phyloP scores from a whole-genome alignment of 64 coral and sea anemone genomes.

The Orbicella faveolata region DNA sequence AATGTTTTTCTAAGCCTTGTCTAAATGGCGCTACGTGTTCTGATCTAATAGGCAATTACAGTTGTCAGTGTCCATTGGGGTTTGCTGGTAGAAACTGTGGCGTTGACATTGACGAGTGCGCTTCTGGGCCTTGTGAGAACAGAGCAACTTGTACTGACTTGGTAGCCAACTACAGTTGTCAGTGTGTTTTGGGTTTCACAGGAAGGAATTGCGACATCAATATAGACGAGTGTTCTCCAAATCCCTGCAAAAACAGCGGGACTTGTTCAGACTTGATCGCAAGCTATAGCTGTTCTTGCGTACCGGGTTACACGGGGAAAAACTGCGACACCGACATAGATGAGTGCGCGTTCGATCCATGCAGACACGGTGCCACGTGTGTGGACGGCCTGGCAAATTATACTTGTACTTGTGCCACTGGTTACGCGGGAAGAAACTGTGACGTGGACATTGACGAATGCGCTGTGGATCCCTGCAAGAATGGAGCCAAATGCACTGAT shows the following conservation, averaged over 20 bases:
- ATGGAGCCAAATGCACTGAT: slow-evolving; percentile 28
- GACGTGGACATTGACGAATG: slow-evolving; percentile 38
- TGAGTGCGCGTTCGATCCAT: slow-evolving; percentile 33
- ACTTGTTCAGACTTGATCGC: slow-evolving; percentile 25
- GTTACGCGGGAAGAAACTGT: slow-evolving; percentile 20
- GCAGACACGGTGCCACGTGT: slow-evolving; percentile 42
- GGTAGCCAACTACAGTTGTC: slow-evolving; percentile 45
- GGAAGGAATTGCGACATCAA: slow-evolving; percentile 15
- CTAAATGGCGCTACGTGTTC: slow-evolving; percentile 46
- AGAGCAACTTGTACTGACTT: slow-evolving; percentile 31
- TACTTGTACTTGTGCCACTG: slow-evolving; percentile 14
- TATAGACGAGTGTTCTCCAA: slow-evolving; percentile 19
- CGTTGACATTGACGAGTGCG: slow-evolving; percentile 46
- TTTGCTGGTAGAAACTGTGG: slow-evolving; percentile 38
- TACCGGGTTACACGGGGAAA: slow-evolving; percentile 26
- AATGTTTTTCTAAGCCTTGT: slow-evolving; percentile 47
- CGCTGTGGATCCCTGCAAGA: slow-evolving; percentile 9
- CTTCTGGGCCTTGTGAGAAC: slow-evolving; percentile 38
- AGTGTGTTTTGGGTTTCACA: slow-evolving; percentile 34
- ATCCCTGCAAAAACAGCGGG: slow-evolving; percentile 18
- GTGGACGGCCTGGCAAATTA: slow-evolving; percentile 28
- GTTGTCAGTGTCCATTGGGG: slow-evolving; percentile 12
- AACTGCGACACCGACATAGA: slow-evolving; percentile 23
- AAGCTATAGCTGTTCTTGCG: slow-evolving; percentile 38
- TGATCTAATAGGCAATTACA: slow-evolving; percentile 15